A percentile compares a stretch with the other conserved stretches of the same genome.
These are phyloP conservation scores for Drepanosiphum platanoidis DNA, from an alignment of 2,888 invertebrate genomes.

Conservation along the genomic window DNA sequence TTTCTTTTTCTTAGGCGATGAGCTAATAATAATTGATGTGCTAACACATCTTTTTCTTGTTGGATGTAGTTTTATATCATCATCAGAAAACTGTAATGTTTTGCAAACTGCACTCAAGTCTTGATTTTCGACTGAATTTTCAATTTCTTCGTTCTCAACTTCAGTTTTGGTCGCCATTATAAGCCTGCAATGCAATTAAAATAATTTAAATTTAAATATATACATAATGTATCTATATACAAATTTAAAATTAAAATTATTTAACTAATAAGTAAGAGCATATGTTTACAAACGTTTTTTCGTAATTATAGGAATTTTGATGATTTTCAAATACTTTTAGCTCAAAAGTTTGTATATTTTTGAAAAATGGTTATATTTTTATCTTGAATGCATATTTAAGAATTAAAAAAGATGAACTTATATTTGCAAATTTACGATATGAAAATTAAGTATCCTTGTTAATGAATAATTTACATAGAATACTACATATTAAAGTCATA, in stretches of 20 bases:
- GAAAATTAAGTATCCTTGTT: no score
- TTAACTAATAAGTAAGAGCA: not conserved
- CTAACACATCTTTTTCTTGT: conserved; percentile 49
- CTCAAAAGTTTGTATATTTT: no score
- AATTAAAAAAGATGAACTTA: no score
- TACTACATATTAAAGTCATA: no score
- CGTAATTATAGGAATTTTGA: no score
- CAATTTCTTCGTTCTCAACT: not conserved
- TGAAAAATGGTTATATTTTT: no score
- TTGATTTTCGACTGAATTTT: conserved; percentile 4
- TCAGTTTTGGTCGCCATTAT: conserved; percentile 45
- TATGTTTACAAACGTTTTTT: not conserved
- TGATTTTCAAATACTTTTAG: no score
- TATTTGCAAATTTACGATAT: no score
- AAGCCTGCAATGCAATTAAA: conserved; percentile 41
- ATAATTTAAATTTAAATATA: not conserved
- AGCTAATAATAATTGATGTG: conserved; percentile 30
- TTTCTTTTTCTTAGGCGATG: conserved; percentile 67
- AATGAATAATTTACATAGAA: no score
- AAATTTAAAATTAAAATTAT: not conserved
- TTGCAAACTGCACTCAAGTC: conserved; percentile 43
- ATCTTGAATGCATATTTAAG: no score
- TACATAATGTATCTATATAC: no score
- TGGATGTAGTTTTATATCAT: not conserved
- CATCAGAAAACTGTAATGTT: conserved; percentile 27